Evolutionary conservation across 2,113 vertebrate species (phyloP).

Genomic region (Platysteira castanea): DNA sequence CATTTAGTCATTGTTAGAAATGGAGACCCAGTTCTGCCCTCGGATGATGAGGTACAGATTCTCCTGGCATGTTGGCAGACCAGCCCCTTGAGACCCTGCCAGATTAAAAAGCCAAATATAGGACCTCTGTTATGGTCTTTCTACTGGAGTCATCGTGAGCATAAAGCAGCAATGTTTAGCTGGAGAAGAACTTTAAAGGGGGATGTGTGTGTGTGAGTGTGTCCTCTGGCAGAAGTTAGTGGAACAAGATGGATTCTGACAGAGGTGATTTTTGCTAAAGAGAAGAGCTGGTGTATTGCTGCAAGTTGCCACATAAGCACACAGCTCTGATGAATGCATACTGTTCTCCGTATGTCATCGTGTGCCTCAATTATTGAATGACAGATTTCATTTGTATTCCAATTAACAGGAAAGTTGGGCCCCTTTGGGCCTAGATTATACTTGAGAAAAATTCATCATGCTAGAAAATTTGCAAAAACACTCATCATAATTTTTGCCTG

Average conservation of each 20-base stretch:
- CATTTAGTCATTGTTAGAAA: not conserved
- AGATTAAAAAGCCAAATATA: not conserved
- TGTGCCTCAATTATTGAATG: slow-evolving; percentile 24
- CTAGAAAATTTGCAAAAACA: slow-evolving; percentile 23
- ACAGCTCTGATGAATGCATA: not conserved
- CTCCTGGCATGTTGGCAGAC: not conserved
- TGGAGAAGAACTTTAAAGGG: not conserved
- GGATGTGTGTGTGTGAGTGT: not conserved
- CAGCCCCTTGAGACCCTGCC: not conserved
- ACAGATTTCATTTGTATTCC: slow-evolving; percentile 45
- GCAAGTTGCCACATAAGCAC: not conserved
- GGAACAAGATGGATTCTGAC: not conserved
- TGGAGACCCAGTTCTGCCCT: not conserved
- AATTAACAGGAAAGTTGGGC: slow-evolving; percentile 21
- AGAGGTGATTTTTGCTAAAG: not conserved
- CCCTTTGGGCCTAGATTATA: not conserved
- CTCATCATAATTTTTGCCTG: slow-evolving; percentile 26
- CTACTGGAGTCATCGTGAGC: not conserved
- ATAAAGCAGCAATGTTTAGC: not conserved
- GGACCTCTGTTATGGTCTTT: not conserved
- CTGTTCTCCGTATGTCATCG: not conserved
- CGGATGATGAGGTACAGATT: not conserved
- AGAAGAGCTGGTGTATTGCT: not conserved
- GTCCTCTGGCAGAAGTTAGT: not conserved
- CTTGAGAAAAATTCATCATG: slow-evolving; percentile 35